Base-by-base conservation (phyloP, 2,797 vertebrate genomes). In the Tauraco hartlaubi region DNA sequence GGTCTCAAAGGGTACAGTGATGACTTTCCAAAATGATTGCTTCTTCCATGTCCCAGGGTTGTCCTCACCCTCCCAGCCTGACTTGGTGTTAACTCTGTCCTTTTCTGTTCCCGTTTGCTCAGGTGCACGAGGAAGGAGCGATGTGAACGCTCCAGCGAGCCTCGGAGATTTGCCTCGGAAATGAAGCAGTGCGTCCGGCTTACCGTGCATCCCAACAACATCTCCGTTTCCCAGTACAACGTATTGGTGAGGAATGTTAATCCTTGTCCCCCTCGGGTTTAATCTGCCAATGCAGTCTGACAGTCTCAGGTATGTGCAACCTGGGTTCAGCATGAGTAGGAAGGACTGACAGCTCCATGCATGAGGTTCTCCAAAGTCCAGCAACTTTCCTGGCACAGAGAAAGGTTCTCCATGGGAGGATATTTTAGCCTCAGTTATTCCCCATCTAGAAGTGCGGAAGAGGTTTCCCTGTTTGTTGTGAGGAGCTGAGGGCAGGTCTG, bases 201-300 rank as follows among this genome's bases (percentile, higher is more conserved):
- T 82, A 99, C 98, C 0, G 99, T 99, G 76, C 99, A 99, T 68
- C 99, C 99, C 90, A 99, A 99, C 98, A 99, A 99, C 98, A 99
- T 99, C 98, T 99, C 99, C 0, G 99, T 99, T 95, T 99, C 99
- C 93, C 99, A 99, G 98, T 99, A 99, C 95, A 99, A 98, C 11
- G 99, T 99, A 54, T 98, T 99, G 99, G 99, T 99, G 98, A 99
- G 99, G n/a, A 93, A 28, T 3, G 0, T 16, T 43, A 16, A 7
- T 12, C 59, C 35, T 59, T 69, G 37, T 26, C 37, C 26, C 31
- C 21, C 31, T 61, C 7, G 9, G n/a, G 9, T 77, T 37, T 51
- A 11, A 14, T 5, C 56, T 90, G 17, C 35, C 43, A 5, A 0
- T n/a, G n/a, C 28, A 6, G 4, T 2, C 1, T 74, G 72, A n/a